Evolutionary conservation across 2,797 vertebrate species (phyloP).

Genomic region (Nasua narica): DNA sequence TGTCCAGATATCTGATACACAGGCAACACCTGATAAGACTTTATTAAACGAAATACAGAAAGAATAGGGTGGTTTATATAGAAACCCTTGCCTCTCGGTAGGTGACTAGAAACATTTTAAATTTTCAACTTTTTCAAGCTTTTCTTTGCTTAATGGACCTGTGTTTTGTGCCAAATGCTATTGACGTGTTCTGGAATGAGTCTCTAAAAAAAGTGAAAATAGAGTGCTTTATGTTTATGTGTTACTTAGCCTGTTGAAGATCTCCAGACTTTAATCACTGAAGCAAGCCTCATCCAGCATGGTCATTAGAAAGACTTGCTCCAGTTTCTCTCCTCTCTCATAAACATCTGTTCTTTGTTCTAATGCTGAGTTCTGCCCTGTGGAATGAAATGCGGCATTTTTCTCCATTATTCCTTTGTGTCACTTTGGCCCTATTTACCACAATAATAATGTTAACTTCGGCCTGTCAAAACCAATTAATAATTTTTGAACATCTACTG

Average conservation of each 20-base stretch:
- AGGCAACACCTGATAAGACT: neutral
- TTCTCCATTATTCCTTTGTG: neutral
- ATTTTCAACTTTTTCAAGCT: neutral
- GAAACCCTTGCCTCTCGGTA: neutral
- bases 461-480: slow-evolving; percentile 42
- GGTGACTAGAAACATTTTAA: neutral
- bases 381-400: neutral
- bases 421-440: slow-evolving; percentile 35
- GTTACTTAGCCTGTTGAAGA: neutral
- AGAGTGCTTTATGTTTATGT: neutral
- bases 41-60: neutral
- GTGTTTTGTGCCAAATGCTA: neutral
- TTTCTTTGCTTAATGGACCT: neutral
- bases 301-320: neutral
- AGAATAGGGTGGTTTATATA: neutral
- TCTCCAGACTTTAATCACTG: neutral
- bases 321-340: neutral
- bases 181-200: neutral
- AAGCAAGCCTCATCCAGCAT: neutral
- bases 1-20: neutral
- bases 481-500: neutral
- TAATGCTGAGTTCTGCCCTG: slow-evolving; percentile 8
- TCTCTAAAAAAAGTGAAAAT: neutral
- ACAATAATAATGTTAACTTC: slow-evolving; percentile 57
- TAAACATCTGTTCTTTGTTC: neutral